These are phyloP conservation scores for Calosoma granatense DNA, from an alignment of 1,140 invertebrate species.

Conservation along the genomic window DNA sequence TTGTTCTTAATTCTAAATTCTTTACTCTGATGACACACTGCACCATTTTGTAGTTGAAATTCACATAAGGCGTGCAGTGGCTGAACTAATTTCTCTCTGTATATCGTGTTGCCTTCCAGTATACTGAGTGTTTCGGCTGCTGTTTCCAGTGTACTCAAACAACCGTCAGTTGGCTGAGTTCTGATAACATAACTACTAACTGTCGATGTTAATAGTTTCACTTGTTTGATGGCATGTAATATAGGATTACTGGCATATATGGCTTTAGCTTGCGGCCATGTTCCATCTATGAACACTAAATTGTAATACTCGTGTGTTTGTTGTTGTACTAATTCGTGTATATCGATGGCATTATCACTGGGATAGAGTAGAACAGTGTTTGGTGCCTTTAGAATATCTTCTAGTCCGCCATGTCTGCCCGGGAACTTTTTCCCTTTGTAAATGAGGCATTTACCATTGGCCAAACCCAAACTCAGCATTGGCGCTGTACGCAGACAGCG, in stretches of 20 bases:
- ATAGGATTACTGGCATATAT: conserved; percentile 66
- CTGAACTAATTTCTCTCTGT: conserved; percentile 57
- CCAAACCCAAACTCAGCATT: conserved; percentile 70
- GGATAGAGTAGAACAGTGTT: conserved; percentile 78
- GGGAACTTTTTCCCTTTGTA: conserved; percentile 80
- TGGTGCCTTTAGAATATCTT: conserved; percentile 51
- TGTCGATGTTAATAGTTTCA: conserved; percentile 61
- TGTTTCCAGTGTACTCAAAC: conserved; percentile 84
- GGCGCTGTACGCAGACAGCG: conserved; percentile 78
- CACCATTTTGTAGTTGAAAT: conserved; percentile 80
- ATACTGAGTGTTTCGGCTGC: conserved; percentile 71
- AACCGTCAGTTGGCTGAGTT: conserved; percentile 84
- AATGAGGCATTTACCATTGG: conserved; percentile 61
- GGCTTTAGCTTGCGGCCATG: conserved; percentile 87
- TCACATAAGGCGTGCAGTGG: conserved; percentile 76
- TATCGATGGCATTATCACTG: conserved; percentile 58
- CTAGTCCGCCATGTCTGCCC: conserved; percentile 53
- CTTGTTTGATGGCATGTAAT: conserved; percentile 54
- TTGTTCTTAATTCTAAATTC: conserved; percentile 79
- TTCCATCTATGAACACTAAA: conserved; percentile 82
- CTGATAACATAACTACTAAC: conserved; percentile 84
- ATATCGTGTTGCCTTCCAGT: conserved; percentile 57
- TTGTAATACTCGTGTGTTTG: conserved; percentile 46
- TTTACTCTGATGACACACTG: conserved; percentile 86
- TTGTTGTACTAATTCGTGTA: conserved; percentile 34